Percentiles rank a stretch among this genome's conserved stretches.
phyloP scores from a whole-genome alignment of 2,888 invertebrate genomes.

The Cataglyphis livida region DNA sequence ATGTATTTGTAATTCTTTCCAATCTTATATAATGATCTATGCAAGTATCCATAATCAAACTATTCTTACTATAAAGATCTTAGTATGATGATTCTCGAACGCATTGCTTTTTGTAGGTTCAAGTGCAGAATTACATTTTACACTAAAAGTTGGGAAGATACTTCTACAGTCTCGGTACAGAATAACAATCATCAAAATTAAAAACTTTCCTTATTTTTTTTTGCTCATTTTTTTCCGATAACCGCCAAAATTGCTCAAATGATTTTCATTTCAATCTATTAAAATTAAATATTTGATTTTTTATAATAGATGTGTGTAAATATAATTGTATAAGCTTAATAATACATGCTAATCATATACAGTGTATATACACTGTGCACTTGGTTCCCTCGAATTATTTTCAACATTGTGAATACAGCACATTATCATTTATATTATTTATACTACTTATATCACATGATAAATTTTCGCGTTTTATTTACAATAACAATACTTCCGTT shows the following conservation, averaged over 20 bases:
- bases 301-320: conserved; percentile 57
- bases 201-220: background rate
- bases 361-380: conserved; percentile 60
- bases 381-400: conserved; percentile 70
- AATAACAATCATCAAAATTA: conserved; percentile 66
- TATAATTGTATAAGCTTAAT: conserved; percentile 55
- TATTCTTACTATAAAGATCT: background rate
- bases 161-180: conserved; percentile 47
- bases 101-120: background rate
- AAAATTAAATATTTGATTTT: conserved; percentile 60
- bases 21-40: background rate
- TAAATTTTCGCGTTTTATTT: conserved; percentile 67
- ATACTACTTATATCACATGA: conserved; percentile 71
- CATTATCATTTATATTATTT: conserved; percentile 63
- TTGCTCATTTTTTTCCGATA: conserved; percentile 53
- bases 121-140: conserved; percentile 31
- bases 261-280: conserved; percentile 37
- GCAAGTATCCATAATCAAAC: background rate
- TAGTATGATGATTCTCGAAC: background rate
- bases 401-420: conserved; percentile 62
- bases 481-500: conserved; percentile 59
- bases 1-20: conserved; percentile 1
- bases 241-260: conserved; percentile 67
- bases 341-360: conserved; percentile 37
- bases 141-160: conserved; percentile 35